A percentile compares a stretch with the other conserved stretches of the same genome.
Evolutionary conservation across 2,113 vertebrate genomes (phyloP).

Genomic region (Morone chrysops): DNA sequence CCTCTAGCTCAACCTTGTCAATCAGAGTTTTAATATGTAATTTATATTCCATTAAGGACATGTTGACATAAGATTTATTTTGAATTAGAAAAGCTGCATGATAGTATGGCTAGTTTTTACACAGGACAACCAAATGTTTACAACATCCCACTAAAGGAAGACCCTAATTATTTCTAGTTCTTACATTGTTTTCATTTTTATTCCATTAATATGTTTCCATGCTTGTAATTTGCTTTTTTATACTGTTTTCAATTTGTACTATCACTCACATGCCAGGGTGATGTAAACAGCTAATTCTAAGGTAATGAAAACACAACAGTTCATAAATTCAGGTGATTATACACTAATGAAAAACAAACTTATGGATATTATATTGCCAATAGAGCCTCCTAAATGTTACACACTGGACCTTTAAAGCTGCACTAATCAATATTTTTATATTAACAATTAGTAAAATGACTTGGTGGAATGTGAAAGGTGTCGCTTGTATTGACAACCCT

Average conservation of each 20-base stretch:
- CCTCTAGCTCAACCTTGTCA: not conserved
- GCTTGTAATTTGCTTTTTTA: not conserved
- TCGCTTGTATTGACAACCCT: too few relatives aligned
- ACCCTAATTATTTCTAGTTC: not conserved
- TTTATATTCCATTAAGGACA: not conserved
- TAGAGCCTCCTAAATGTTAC: too few relatives aligned
- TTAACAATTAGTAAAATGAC: too few relatives aligned
- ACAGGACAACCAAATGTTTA: not conserved
- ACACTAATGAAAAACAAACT: too few relatives aligned
- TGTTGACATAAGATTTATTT: not conserved
- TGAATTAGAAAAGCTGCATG: not conserved
- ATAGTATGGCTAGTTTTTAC: not conserved
- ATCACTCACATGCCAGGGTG: not conserved
- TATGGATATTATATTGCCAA: too few relatives aligned
- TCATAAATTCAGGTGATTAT: too few relatives aligned
- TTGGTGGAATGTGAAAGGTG: too few relatives aligned
- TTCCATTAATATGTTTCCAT: not conserved
- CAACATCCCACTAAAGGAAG: not conserved
- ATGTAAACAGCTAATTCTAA: too few relatives aligned
- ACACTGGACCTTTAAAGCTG: too few relatives aligned
- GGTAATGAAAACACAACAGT: too few relatives aligned
- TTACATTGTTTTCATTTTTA: not conserved
- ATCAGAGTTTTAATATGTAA: conserved; percentile 17
- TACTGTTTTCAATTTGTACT: not conserved
- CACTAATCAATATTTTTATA: too few relatives aligned